Percentiles rank a stretch among this genome's conserved stretches.
phyloP scores from a whole-genome alignment of 2,888 invertebrate genomes.

The Conomelus anceps region DNA sequence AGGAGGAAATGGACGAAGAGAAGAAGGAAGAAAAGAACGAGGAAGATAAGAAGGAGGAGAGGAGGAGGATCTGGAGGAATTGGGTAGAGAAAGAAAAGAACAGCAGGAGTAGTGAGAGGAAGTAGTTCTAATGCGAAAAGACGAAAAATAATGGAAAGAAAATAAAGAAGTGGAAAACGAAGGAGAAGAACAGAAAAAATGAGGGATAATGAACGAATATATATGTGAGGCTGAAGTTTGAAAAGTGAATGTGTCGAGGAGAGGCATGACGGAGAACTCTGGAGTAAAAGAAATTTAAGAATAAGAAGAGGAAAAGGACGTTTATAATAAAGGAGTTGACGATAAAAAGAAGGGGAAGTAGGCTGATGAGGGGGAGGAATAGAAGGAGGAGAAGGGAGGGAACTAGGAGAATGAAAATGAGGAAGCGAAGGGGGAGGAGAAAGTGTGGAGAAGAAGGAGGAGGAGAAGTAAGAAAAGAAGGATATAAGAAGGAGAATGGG shows the following conservation, averaged over 20 bases:
- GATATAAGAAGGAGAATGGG: not conserved
- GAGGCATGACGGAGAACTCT: too few species aligned
- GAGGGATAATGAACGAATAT: too few species aligned
- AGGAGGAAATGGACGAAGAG: not conserved
- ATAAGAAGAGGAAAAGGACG: not conserved
- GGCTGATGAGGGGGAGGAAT: not conserved
- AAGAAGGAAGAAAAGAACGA: not conserved
- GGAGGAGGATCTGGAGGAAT: not conserved
- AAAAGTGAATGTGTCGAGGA: too few species aligned
- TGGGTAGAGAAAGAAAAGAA: constrained; percentile 3
- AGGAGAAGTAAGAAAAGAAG: not conserved
- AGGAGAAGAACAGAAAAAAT: too few species aligned
- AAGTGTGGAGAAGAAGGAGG: not conserved
- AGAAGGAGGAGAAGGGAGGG: not conserved
- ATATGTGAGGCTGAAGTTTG: too few species aligned
- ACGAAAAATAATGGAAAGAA: too few species aligned
- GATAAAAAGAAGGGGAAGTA: not conserved
- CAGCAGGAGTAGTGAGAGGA: not conserved
- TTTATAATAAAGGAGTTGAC: too few species aligned
- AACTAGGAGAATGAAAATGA: not conserved
- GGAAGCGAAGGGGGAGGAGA: not conserved
- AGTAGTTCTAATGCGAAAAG: too few species aligned
- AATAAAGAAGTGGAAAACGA: too few species aligned
- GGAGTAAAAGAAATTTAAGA: too few species aligned
- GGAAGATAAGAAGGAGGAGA: not conserved